These are phyloP conservation scores for Tiaroga cobitis DNA, from an alignment of 2,797 vertebrate species.

Conservation along the genomic window DNA sequence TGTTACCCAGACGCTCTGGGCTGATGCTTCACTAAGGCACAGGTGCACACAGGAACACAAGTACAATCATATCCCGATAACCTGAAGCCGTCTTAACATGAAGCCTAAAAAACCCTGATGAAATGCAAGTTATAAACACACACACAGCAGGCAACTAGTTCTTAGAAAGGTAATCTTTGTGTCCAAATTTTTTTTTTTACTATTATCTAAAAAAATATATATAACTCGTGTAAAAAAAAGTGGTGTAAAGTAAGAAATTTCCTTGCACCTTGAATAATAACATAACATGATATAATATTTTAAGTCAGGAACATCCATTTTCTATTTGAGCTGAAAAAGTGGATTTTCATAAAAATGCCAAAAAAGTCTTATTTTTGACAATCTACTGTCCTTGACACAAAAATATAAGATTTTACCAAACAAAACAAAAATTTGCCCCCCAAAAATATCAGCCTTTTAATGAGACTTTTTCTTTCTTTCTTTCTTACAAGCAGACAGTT, in stretches of 20 bases:
- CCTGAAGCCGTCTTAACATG: background rate
- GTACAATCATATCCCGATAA: background rate
- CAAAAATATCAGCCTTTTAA: background rate
- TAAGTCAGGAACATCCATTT: background rate
- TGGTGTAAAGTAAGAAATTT: background rate
- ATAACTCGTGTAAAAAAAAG: background rate
- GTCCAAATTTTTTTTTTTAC: background rate
- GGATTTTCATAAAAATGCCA: background rate
- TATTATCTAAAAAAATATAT: background rate
- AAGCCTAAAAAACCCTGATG: background rate
- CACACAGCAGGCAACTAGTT: background rate
- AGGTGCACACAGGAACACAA: constrained; percentile 31
- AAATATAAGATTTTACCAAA: background rate
- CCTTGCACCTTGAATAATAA: background rate
- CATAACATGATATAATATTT: background rate
- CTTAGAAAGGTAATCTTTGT: background rate
- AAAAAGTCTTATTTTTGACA: background rate
- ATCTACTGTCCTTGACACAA: background rate
- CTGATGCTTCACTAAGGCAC: constrained; percentile 13
- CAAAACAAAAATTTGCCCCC: background rate
- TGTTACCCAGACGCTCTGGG: constrained; percentile 1
- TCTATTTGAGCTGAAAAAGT: background rate
- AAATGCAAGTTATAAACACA: background rate
- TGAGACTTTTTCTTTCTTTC: background rate
- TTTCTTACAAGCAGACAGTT: background rate